These are phyloP conservation scores for Potorous gilbertii DNA, from an alignment of 2,797 vertebrate genomes.

Conservation along the genomic window DNA sequence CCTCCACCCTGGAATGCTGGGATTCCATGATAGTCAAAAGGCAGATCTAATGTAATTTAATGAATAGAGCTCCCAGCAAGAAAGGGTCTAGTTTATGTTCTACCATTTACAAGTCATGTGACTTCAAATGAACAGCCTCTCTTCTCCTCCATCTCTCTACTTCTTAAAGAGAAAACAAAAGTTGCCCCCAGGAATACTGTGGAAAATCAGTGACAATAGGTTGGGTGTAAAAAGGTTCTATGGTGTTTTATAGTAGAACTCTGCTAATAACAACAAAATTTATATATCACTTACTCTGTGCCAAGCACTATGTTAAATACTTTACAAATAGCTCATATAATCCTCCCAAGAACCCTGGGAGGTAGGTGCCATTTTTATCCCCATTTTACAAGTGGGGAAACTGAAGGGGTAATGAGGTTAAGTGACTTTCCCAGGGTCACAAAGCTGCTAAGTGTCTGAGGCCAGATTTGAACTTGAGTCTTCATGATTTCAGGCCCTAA, in stretches of 20 bases:
- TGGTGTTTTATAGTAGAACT: background rate
- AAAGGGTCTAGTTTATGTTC: slow-evolving; percentile 7
- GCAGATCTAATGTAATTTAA: background rate
- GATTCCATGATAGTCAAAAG: background rate
- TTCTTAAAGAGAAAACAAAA: slow-evolving; percentile 22
- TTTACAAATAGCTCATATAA: background rate
- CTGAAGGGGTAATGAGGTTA: background rate
- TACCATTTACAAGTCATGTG: background rate
- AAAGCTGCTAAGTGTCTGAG: background rate
- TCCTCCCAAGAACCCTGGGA: background rate
- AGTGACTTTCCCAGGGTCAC: background rate
- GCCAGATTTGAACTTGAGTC: background rate
- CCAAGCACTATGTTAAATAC: fast-evolving
- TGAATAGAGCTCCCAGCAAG: background rate
- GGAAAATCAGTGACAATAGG: background rate
- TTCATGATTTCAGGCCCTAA: background rate
- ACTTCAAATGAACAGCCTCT: background rate
- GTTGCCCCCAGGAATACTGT: no score
- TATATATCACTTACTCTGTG: background rate
- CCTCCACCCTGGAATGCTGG: slow-evolving; percentile 27
- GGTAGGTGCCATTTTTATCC: background rate
- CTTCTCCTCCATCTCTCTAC: background rate
- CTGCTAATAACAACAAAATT: background rate
- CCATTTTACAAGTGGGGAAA: background rate
- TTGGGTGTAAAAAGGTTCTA: background rate